Evolutionary conservation across 2,797 vertebrate species (phyloP).

Genomic region (Acomys russatus): DNA sequence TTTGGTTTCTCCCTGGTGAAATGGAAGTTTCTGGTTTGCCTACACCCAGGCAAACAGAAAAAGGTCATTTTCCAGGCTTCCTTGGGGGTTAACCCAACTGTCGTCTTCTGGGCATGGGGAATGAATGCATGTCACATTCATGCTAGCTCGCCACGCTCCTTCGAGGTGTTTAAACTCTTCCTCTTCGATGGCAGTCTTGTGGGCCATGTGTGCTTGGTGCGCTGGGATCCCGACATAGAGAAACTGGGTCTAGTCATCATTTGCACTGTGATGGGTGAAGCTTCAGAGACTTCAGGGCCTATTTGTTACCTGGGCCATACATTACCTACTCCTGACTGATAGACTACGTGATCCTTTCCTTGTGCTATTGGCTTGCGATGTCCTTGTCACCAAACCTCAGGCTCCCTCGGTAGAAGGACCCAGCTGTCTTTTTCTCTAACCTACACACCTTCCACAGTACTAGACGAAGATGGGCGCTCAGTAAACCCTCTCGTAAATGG

Average conservation of each 20-base stretch:
- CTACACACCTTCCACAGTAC: background rate
- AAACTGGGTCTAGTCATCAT: rapidly evolving
- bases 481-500: background rate
- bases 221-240: background rate
- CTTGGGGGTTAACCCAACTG: background rate
- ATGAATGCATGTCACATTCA: background rate
- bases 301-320: background rate
- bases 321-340: background rate
- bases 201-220: rapidly evolving
- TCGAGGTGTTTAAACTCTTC: background rate
- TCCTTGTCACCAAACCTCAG: background rate
- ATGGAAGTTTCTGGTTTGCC: too few species aligned
- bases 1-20: background rate
- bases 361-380: background rate
- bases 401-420: background rate
- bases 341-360: background rate
- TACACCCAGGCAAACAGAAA: background rate
- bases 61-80: conserved; percentile 1
- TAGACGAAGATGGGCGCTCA: background rate
- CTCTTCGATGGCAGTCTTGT: background rate
- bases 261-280: background rate
- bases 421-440: background rate
- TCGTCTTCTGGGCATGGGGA: background rate
- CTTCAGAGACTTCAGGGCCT: background rate
- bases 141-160: background rate